Base-by-base conservation (phyloP, 2,888 invertebrate species). In the Mechanitis messenoides region DNA sequence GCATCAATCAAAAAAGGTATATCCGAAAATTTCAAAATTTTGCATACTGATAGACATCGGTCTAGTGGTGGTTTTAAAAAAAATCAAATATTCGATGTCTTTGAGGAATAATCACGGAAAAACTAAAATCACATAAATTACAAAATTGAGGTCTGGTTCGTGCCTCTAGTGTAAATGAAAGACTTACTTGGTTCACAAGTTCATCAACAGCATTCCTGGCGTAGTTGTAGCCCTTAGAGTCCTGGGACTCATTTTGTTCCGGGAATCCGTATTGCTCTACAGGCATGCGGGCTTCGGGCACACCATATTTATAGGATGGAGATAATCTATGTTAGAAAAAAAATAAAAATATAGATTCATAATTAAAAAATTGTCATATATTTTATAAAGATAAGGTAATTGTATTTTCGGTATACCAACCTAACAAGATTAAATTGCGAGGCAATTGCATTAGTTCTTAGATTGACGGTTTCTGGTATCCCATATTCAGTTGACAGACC, bases 221-320 rank as follows among this genome's bases (percentile, higher is more conserved):
- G 59, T 84, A 81, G 0, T 76, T 76, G 61, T 83, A 81, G 0
- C 85, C 85, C 58, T 84, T 79, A 61, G 66, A 70, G 35, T 80
- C 77, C 3, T 78, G 79, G 7, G 87, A 81, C 70, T 83, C 89
- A 69, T 89, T 87, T 55, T 91, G 88, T 33, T 90, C 85, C 0
- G 92, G 92, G 0, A 87, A 81, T 9, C 85, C 85, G 47, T 85
- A 86, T 53, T 81, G 71, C 0, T 82, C 79, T 1, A 89, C 89
- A 0, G 91, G 91, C 83, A 83, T 84, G 5, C 81, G 80, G 3
- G 78, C 76, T 56, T 82, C 72, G 1, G 85, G 81, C 0, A 72
- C 72, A 0, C 84, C 84, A 53, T 87, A 84, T 20, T 76, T 75
- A 35, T 76, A 67, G 2, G 85, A 80, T 9, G 83, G 83, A 1